A percentile compares a stretch with the other conserved stretches of the same genome.
Evolutionary conservation across 2,113 vertebrate genomes (phyloP).

Genomic region (Prunella fulvescens): DNA sequence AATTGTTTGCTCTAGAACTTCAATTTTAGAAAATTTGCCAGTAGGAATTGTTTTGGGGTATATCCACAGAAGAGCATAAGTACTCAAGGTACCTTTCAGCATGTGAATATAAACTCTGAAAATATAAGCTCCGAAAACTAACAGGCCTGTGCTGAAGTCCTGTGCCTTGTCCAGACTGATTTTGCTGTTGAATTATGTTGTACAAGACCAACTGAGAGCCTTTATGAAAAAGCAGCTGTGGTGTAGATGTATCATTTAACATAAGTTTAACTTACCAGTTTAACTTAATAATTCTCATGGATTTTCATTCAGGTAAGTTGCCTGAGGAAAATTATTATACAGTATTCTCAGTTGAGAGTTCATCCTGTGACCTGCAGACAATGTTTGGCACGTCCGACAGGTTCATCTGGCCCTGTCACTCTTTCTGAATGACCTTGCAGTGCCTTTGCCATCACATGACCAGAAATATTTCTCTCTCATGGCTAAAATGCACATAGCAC

Average conservation of each 20-base stretch:
- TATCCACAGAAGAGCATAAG: not conserved
- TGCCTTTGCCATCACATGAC: not conserved
- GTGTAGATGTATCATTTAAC: not conserved
- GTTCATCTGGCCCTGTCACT: not conserved
- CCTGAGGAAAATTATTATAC: not conserved
- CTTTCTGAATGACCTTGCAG: not conserved
- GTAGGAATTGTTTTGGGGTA: not conserved
- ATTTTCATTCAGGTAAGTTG: not conserved
- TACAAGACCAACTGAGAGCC: not conserved
- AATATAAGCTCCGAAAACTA: not conserved
- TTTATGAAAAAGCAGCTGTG: not conserved
- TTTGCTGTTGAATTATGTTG: not conserved
- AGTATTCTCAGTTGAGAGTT: not conserved
- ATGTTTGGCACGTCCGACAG: too few relatives aligned
- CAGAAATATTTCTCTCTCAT: not conserved
- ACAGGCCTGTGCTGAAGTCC: not conserved
- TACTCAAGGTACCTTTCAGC: not conserved
- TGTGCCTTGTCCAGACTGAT: not conserved
- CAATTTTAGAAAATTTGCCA: not conserved
- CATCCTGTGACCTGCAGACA: not conserved
- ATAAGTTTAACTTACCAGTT: not conserved
- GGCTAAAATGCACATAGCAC: not conserved
- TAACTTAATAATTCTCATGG: not conserved
- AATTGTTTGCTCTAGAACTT: not conserved
- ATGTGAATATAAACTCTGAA: not conserved